phyloP scores from a whole-genome alignment of 2,888 invertebrate genomes.

The Anaspis maculata region DNA sequence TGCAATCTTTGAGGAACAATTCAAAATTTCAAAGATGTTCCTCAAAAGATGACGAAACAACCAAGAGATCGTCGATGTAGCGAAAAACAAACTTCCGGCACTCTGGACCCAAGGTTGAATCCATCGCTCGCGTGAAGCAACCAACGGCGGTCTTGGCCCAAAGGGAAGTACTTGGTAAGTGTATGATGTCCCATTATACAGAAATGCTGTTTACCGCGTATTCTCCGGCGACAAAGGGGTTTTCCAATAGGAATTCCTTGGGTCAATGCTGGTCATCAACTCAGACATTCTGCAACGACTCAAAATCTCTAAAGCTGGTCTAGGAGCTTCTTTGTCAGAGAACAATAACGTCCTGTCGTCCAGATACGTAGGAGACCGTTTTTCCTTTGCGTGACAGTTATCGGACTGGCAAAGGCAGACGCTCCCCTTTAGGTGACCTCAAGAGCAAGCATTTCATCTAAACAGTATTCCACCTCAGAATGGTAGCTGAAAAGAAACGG shows the following conservation, averaged over 20 bases:
- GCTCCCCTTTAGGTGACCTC: constrained; percentile 26
- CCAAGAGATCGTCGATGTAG: constrained; percentile 27
- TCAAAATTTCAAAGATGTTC: background rate
- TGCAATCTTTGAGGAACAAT: background rate
- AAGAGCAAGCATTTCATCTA: constrained; percentile 22
- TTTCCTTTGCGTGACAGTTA: constrained; percentile 25
- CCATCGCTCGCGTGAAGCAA: constrained; percentile 15
- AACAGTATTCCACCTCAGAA: constrained; percentile 19
- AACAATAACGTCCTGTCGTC: constrained; percentile 28
- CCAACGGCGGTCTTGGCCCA: constrained; percentile 23
- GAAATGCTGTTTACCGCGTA: constrained; percentile 15
- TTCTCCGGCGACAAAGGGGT: constrained; percentile 6
- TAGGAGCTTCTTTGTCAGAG: constrained; percentile 23
- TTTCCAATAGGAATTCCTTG: no score
- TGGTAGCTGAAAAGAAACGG: constrained; percentile 25
- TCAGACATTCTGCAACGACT: constrained; percentile 2
- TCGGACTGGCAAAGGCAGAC: constrained; percentile 27
- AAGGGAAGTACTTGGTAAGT: constrained; percentile 27
- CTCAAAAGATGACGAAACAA: background rate
- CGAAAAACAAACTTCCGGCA: no score
- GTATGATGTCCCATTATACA: constrained; percentile 19
- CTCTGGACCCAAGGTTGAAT: constrained; percentile 21
- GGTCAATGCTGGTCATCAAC: constrained; percentile 15
- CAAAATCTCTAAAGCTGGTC: constrained; percentile 16
- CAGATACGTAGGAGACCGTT: constrained; percentile 26